Evolutionary conservation across 2,113 vertebrate genomes (phyloP), one percentile per base, ranked within the genome.

Genomic region (Elachura formosa): DNA sequence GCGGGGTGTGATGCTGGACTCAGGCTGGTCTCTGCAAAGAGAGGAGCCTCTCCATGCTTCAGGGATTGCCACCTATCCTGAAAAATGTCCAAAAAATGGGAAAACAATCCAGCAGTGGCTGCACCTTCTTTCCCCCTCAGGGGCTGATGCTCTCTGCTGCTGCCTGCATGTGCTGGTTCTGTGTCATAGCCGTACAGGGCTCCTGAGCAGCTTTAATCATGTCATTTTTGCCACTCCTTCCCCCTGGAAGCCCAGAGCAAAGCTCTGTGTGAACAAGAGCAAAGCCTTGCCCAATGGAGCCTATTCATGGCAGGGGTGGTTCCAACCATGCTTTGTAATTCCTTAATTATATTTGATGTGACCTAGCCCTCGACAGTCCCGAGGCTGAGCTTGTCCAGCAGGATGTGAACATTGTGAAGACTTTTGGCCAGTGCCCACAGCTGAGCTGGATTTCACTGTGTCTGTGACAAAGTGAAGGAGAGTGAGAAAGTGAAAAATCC

Each of bases 101-200:
- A 21, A 23, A 55, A 56, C n/a, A n/a, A n/a, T n/a, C 54, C 33
- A 56, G 2, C 31, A 8, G 12, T 66, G 64, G 46, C n/a, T 3
- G 18, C 28, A 41, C 36, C 24, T 55, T 9, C 4, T 22, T 64
- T 46, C n/a, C 23, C 36, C n/a, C 25, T 20, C 5, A 1, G 1
- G 14, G 73, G 15, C 61, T 28, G 46, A 28, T 62, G 28, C 24
- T 8, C 56, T 69, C 16, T 41, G 29, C 55, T 87, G 15, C 54
- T 89, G 67, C 10, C 33, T 33, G 10, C 23, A 14, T 0, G 1
- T 22, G 46, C 54, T 56, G 54, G 20, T n/a, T n/a, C 14, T 13
- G 21, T 56, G 54, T 23, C 33, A 2, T 26, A 5, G 3, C 2
- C 0, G 22, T 6, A 8, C 33, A 11, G 10, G 49, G 58, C 67